Percentiles rank a stretch among this genome's conserved stretches.
These are phyloP conservation scores for Amphipoea oculea DNA, from an alignment of 2,888 invertebrate genomes.

Conservation along the genomic window DNA sequence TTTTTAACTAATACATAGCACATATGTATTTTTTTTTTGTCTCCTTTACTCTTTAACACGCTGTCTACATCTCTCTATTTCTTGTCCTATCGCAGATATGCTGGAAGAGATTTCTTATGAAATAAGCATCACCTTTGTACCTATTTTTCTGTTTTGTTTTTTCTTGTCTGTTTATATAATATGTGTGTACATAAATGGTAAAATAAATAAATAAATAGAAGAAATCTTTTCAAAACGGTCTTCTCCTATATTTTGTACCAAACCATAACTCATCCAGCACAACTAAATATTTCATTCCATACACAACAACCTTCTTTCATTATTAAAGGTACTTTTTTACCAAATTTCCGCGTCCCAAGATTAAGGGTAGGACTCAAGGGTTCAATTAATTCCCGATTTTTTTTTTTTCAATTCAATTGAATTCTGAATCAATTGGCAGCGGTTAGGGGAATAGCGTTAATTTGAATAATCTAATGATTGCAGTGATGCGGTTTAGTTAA, in stretches of 20 bases:
- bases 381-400: constrained; percentile 60
- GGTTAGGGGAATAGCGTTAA: constrained; percentile 63
- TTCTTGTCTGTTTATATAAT: no score
- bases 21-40: no score
- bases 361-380: constrained; percentile 48
- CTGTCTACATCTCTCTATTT: no score
- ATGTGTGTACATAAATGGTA: no score
- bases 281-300: constrained; percentile 64
- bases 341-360: constrained; percentile 45
- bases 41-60: no score
- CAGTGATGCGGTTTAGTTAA: constrained; percentile 62
- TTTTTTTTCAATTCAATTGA: constrained; percentile 57
- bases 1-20: no score
- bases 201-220: no score
- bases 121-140: no score
- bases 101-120: no score
- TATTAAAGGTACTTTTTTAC: constrained; percentile 46
- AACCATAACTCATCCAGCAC: constrained; percentile 53
- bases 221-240: no score
- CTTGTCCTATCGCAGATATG: no score
- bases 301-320: constrained; percentile 37
- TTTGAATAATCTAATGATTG: constrained; percentile 69
- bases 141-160: no score
- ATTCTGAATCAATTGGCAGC: constrained; percentile 63
- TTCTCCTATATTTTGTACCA: constrained; percentile 40